Conservation (phyloP, 2,888 invertebrate species). For the Elysia crispata region DNA sequence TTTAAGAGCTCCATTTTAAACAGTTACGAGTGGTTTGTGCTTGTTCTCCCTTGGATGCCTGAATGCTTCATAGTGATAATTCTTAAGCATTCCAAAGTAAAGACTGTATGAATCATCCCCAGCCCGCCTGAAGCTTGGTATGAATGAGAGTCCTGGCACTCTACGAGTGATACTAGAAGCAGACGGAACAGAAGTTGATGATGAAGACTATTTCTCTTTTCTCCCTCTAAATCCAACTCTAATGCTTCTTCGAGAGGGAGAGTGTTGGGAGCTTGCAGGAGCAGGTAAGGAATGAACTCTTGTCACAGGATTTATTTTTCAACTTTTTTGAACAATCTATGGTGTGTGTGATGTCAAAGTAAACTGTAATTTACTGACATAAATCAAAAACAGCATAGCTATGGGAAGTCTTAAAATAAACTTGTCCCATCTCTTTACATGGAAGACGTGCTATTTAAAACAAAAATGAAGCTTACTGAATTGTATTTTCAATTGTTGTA, state of each 20-base stretch:
- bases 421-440: too few species aligned
- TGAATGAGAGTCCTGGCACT: slow-evolving; percentile 44
- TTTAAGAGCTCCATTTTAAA: too few species aligned
- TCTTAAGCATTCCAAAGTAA: too few species aligned
- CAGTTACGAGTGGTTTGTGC: background rate
- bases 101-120: slow-evolving; percentile 32
- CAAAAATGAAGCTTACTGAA: too few species aligned
- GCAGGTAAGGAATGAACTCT: slow-evolving; percentile 52
- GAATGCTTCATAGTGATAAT: background rate
- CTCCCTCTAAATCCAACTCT: slow-evolving; percentile 87
- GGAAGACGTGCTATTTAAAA: too few species aligned
- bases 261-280: slow-evolving; percentile 62
- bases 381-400: too few species aligned
- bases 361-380: too few species aligned
- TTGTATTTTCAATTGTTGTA: too few species aligned
- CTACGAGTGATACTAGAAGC: slow-evolving; percentile 88
- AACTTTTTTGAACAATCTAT: too few species aligned
- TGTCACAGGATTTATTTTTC: too few species aligned
- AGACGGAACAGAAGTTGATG: slow-evolving; percentile 96
- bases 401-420: too few species aligned
- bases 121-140: slow-evolving; percentile 64
- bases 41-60: background rate
- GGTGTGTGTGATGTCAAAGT: too few species aligned
- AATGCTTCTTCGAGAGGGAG: slow-evolving; percentile 59
- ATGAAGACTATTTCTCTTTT: slow-evolving; percentile 95